Evolutionary conservation across 1,140 invertebrate species (phyloP).

Genomic region (Pseudomyrmex pallidus): DNA sequence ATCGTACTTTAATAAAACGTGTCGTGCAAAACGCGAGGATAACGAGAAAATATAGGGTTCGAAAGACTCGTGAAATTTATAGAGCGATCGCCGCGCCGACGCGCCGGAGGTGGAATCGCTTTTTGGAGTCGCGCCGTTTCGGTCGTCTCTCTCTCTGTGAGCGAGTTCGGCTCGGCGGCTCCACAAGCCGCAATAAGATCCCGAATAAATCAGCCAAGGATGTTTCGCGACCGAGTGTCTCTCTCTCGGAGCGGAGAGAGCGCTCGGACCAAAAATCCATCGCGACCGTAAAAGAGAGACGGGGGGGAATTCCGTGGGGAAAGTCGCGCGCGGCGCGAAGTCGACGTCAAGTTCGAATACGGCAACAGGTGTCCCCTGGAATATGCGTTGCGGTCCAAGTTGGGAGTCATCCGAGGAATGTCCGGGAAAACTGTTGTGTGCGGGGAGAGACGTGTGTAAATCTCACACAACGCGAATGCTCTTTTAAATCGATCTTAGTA

Average conservation of each 20-base stretch:
- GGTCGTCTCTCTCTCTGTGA: constrained; percentile 51
- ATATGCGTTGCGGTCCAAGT: constrained; percentile 44
- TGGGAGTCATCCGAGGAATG: not conserved
- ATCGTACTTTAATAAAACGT: constrained; percentile 77
- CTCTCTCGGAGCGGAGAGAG: constrained; percentile 50
- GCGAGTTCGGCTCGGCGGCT: constrained; percentile 38
- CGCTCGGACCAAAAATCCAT: constrained; percentile 48
- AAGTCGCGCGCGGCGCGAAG: constrained; percentile 24
- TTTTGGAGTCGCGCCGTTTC: constrained; percentile 62
- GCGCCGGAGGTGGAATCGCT: constrained; percentile 48
- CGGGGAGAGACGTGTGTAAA: not conserved
- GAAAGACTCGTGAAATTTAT: constrained; percentile 76
- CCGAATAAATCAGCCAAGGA: constrained; percentile 71
- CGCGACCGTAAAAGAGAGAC: not conserved
- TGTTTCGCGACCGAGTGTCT: constrained; percentile 45
- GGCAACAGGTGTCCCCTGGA: constrained; percentile 54
- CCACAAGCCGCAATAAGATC: constrained; percentile 68
- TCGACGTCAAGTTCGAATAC: not conserved
- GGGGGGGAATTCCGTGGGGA: not conserved
- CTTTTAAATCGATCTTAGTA: not conserved
- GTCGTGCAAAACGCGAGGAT: constrained; percentile 77
- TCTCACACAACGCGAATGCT: not conserved
- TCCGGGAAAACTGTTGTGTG: not conserved
- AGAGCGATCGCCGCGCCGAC: constrained; percentile 70
- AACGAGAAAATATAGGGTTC: constrained; percentile 77